Conservation (phyloP, 2,888 invertebrate genomes). For the Thera britannica region DNA sequence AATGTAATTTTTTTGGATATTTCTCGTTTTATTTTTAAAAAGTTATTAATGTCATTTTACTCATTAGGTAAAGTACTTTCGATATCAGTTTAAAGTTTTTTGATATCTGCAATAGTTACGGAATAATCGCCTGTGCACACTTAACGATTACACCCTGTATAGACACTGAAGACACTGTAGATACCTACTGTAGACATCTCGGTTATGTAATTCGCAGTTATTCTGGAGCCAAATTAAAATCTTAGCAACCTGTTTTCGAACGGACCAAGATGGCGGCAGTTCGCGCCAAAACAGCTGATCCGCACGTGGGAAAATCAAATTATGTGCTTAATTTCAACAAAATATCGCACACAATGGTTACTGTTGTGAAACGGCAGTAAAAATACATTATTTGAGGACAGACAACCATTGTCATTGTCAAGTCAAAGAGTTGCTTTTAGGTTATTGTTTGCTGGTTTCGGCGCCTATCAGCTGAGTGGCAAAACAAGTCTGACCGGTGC, state of each 20-base stretch:
- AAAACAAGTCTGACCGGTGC: conserved; percentile 36
- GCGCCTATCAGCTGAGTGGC: conserved; percentile 44
- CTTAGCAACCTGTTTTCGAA: conserved; percentile 15
- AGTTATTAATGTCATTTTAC: too few species aligned
- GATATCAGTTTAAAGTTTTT: too few species aligned
- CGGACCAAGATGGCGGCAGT: conserved; percentile 22
- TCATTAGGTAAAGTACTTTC: too few species aligned
- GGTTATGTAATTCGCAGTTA: neutral
- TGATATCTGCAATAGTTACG: too few species aligned
- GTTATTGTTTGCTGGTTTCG: conserved; percentile 36
- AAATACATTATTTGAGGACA: conserved; percentile 20
- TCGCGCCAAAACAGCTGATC: conserved; percentile 35
- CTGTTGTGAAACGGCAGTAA: conserved; percentile 26
- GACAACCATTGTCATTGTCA: conserved; percentile 19
- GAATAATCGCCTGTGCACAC: too few species aligned
- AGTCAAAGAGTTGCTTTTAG: conserved; percentile 31
- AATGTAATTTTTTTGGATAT: too few species aligned
- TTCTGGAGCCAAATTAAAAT: neutral
- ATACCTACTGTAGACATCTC: neutral
- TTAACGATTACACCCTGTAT: too few species aligned
- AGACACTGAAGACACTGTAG: too few species aligned
- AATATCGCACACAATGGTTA: conserved; percentile 16
- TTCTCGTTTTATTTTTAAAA: too few species aligned
- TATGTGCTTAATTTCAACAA: conserved; percentile 11
- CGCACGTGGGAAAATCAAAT: conserved; percentile 29